These are phyloP conservation scores for Chelmon rostratus DNA, from an alignment of 2,797 vertebrate species.

Conservation along the genomic window DNA sequence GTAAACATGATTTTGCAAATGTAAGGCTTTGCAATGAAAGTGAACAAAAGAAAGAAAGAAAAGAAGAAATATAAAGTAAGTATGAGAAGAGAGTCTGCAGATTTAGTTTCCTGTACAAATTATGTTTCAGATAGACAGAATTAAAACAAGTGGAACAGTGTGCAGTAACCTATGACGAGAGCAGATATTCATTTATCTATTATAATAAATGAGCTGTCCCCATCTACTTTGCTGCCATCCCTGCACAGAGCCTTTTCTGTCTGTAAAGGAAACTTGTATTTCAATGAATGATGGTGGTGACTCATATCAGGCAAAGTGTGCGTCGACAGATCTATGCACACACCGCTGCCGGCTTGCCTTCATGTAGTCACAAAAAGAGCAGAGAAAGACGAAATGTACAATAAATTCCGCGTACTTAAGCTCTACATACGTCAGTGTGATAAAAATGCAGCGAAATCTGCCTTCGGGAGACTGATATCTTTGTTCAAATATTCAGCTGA, in stretches of 20 bases:
- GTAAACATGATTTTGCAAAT: neutral
- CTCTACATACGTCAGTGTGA: conserved; percentile 59
- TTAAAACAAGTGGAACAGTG: neutral
- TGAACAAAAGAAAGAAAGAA: neutral
- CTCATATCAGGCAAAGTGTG: conserved; percentile 64
- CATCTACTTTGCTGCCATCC: neutral
- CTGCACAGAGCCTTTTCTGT: conserved; percentile 6
- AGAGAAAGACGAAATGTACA: conserved; percentile 47
- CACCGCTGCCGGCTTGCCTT: conserved; percentile 34
- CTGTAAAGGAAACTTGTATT: conserved; percentile 45
- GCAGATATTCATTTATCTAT: conserved; percentile 1
- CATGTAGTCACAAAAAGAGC: conserved; percentile 28
- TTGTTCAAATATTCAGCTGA: conserved; percentile 74
- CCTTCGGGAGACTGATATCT: conserved; percentile 60
- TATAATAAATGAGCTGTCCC: conserved; percentile 7
- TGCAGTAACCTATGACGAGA: neutral
- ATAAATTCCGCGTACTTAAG: conserved; percentile 48
- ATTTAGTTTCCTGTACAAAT: neutral
- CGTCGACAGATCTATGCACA: conserved; percentile 37
- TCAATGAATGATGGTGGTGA: conserved; percentile 61
- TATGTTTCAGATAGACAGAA: neutral
- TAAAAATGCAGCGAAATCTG: conserved; percentile 41
- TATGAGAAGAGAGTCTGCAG: neutral
- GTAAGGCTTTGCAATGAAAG: neutral
- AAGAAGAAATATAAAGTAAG: neutral